phyloP scores from a whole-genome alignment of 2,113 vertebrate genomes.

The Fregetta grallaria region DNA sequence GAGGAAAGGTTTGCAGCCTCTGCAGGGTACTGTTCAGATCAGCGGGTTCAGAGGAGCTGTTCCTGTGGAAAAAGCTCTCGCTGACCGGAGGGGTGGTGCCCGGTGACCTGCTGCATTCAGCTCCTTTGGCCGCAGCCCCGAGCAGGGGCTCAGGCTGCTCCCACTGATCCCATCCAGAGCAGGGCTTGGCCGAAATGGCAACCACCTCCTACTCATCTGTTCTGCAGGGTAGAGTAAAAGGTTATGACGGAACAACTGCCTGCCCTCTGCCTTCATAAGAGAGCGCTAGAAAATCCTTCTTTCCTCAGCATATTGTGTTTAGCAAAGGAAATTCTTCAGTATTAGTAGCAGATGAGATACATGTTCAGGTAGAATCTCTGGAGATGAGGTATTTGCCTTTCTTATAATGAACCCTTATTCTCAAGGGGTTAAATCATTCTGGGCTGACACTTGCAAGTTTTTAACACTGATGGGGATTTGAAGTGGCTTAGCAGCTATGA shows the following conservation, averaged over 20 bases:
- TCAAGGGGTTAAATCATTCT: conserved; percentile 7
- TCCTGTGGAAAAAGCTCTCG: not conserved
- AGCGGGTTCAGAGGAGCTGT: not conserved
- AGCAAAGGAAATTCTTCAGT: not conserved
- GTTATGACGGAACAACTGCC: not conserved
- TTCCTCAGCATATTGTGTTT: not conserved
- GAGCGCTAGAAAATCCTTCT: not conserved
- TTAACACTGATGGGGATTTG: conserved; percentile 34
- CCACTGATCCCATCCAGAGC: not conserved
- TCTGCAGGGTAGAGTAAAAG: not conserved
- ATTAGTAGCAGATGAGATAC: not conserved
- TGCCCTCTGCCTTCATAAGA: not conserved
- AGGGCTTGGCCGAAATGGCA: not conserved
- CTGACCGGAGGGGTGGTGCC: not conserved
- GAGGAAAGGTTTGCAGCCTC: not conserved
- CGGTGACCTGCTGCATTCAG: not conserved
- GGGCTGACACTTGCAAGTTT: conserved; percentile 10
- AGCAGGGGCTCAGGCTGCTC: not conserved
- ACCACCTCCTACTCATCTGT: not conserved
- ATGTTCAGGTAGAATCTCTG: not conserved
- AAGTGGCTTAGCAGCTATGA: conserved; percentile 20
- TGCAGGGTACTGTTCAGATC: not conserved
- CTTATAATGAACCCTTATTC: not conserved
- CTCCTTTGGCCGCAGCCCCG: not conserved
- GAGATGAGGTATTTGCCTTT: not conserved